A percentile compares a stretch with the other conserved stretches of the same genome.
phyloP scores from a whole-genome alignment of 92 coral and sea anemone species.

The Palythoa heliodiscus region DNA sequence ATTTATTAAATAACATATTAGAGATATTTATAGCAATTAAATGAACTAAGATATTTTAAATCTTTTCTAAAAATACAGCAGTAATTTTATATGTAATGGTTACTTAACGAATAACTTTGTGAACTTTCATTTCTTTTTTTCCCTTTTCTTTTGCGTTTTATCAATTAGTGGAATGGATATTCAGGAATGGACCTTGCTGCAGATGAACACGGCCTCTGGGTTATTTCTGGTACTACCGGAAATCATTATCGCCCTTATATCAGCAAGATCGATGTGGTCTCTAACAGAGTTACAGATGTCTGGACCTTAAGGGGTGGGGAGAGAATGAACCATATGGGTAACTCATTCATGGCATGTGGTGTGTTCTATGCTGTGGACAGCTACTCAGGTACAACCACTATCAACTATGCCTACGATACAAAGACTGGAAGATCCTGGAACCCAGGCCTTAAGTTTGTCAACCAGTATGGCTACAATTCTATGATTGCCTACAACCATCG shows the following conservation, averaged over 20 bases:
- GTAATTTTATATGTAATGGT: too few species aligned
- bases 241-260: neutral
- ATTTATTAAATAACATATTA: too few species aligned
- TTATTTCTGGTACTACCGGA: neutral
- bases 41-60: too few species aligned
- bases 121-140: too few species aligned
- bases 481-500: neutral
- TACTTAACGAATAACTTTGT: too few species aligned
- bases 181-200: neutral
- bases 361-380: neutral
- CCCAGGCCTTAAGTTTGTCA: neutral
- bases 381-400: neutral
- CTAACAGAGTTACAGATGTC: neutral
- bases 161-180: neutral
- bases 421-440: neutral
- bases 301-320: neutral
- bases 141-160: neutral
- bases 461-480: neutral
- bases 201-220: neutral
- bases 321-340: neutral
- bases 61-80: too few species aligned
- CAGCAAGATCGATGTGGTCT: neutral
- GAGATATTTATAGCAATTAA: too few species aligned
- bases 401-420: neutral
- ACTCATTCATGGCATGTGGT: neutral